These are phyloP conservation scores for Drosophila paulistorum DNA, from an alignment of 1,140 invertebrate species.

Conservation along the genomic window DNA sequence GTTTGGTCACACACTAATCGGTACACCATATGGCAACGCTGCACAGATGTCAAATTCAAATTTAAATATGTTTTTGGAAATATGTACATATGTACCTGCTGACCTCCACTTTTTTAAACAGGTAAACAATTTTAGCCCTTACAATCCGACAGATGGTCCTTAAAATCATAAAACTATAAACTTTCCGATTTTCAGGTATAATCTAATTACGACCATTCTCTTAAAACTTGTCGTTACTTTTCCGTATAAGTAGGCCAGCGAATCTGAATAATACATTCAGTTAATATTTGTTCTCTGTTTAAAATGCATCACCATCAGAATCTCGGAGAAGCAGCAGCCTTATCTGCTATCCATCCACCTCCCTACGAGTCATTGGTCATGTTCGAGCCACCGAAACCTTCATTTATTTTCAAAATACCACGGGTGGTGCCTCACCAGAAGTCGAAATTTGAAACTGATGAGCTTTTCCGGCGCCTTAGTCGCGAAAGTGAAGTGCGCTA, in stretches of 20 bases:
- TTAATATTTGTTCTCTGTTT: conserved; percentile 12
- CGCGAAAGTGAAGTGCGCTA: conserved; percentile 97
- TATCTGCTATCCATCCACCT: conserved; percentile 55
- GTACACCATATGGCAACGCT: background rate
- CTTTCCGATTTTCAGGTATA: conserved; percentile 19
- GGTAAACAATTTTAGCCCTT: background rate
- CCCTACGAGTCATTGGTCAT: conserved; percentile 83
- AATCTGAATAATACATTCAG: conserved; percentile 1
- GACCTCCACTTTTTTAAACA: too few species aligned
- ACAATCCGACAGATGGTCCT: background rate
- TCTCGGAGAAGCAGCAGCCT: conserved; percentile 42
- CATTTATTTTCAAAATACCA: conserved; percentile 97
- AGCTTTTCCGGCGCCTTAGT: conserved; percentile 95
- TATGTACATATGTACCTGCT: background rate
- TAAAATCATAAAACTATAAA: background rate
- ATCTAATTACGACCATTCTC: conserved; percentile 10
- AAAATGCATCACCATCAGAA: conserved; percentile 71
- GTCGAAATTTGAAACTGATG: conserved; percentile 96
- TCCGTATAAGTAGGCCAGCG: conserved; percentile 39
- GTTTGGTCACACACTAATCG: background rate
- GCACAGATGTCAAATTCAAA: background rate
- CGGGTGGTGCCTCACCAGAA: conserved; percentile 97
- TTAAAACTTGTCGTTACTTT: background rate
- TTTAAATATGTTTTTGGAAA: background rate
- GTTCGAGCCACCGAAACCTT: conserved; percentile 93